Base-by-base conservation (phyloP, 2,797 vertebrate genomes). In the Dipus sagitta region DNA sequence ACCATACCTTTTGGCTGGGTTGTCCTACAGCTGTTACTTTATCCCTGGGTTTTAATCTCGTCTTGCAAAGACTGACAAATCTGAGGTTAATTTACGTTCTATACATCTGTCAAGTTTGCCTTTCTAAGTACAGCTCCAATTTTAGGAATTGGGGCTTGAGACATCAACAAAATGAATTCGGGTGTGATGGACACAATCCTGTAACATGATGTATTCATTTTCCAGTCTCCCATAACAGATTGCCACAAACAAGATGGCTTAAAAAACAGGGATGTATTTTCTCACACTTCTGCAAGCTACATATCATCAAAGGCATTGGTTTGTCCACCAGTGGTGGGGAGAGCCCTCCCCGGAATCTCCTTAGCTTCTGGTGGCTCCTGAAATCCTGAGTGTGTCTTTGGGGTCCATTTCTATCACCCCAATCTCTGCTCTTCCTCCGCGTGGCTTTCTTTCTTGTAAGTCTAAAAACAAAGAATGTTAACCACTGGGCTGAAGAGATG, bases 301-400 rank as follows among this genome's bases (percentile, higher is more conserved):
- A 24, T 54, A 67, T 9, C 1, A 2, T 64, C 15, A 82, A n/a
- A 58, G 54, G 65, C n/a, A n/a, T n/a, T n/a, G n/a, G n/a, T n/a
- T n/a, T n/a, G n/a, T n/a, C n/a, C n/a, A n/a, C n/a, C n/a, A n/a
- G n/a, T 80, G 34, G 4, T 13, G 6, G 6, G 1, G 9, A 72
- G 20, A 28, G 4, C 6, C 76, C 54, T n/a, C 2, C 23, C 21
- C 13, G 1, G 10, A 20, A 83, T 89, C 3, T 47, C 28, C 6
- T 2, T 23, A 18, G 52, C 21, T 86, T 20, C 32, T 60, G 20
- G 13, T 30, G 32, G 30, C 12, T 15, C 23, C 23, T 68, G 18
- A 2, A 23, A 12, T 8, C 0, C 20, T 0, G 18, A 4, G 2
- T 0, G 0, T 34, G 8, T 10, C 2, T 12, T 58, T 60, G 74